phyloP scores from a whole-genome alignment of 2,888 invertebrate genomes.

The Fragum fragum region DNA sequence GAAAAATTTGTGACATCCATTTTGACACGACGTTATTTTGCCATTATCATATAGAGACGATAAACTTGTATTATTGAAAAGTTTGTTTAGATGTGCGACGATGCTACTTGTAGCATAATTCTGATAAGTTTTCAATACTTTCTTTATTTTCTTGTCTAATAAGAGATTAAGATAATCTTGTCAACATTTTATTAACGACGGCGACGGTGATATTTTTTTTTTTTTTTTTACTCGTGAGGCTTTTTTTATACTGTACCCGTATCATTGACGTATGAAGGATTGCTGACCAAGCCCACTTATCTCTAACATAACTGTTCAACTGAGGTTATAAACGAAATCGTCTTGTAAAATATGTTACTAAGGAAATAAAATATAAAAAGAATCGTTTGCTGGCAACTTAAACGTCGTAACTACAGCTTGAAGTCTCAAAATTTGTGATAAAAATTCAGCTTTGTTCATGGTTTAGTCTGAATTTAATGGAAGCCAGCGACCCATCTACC shows the following conservation, averaged over 20 bases:
- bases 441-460: too few species aligned
- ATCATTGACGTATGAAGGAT: too few species aligned
- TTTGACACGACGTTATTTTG: constrained; percentile 5
- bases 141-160: constrained; percentile 16
- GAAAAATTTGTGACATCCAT: constrained; percentile 3
- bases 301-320: too few species aligned
- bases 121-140: neutral
- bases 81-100: neutral
- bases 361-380: too few species aligned
- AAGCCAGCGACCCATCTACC: too few species aligned
- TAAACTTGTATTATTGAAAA: constrained; percentile 4
- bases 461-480: too few species aligned
- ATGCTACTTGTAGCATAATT: constrained; percentile 1
- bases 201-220: neutral
- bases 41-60: neutral
- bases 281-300: too few species aligned
- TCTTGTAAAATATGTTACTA: too few species aligned
- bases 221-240: neutral
- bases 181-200: neutral
- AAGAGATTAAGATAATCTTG: constrained; percentile 22
- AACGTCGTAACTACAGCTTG: too few species aligned
- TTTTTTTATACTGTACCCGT: neutral
- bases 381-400: too few species aligned
- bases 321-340: too few species aligned
- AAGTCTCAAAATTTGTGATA: too few species aligned